Evolutionary conservation across 1,140 invertebrate species (phyloP).

Genomic region (Asbolus verrucosus): DNA sequence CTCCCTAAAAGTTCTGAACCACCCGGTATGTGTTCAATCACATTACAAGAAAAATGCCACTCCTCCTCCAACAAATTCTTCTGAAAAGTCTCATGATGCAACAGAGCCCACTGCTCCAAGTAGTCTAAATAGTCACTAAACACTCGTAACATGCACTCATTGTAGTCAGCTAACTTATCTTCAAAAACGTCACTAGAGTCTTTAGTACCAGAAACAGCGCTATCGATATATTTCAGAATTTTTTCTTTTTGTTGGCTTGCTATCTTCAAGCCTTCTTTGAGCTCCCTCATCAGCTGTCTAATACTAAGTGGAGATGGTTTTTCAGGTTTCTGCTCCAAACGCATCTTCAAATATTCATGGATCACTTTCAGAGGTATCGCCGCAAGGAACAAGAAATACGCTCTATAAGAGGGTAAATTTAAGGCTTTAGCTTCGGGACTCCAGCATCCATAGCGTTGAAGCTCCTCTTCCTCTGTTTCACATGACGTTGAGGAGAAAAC

Average conservation of each 20-base stretch:
- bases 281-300: slow-evolving; percentile 87
- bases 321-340: slow-evolving; percentile 85
- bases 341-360: slow-evolving; percentile 87
- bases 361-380: slow-evolving; percentile 87
- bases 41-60: slow-evolving; percentile 80
- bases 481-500: slow-evolving; percentile 55
- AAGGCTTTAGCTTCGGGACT: slow-evolving; percentile 80
- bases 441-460: slow-evolving; percentile 80
- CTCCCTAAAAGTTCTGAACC: slow-evolving; percentile 76
- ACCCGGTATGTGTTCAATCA: slow-evolving; percentile 77
- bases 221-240: slow-evolving; percentile 77
- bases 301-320: slow-evolving; percentile 88
- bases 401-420: slow-evolving; percentile 84
- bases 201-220: slow-evolving; percentile 67
- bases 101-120: slow-evolving; percentile 78
- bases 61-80: slow-evolving; percentile 86
- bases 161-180: slow-evolving; percentile 75
- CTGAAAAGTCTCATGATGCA: slow-evolving; percentile 77
- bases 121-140: slow-evolving; percentile 79
- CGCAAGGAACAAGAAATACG: slow-evolving; percentile 86
- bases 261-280: slow-evolving; percentile 86
- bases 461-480: slow-evolving; percentile 66
- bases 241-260: slow-evolving; percentile 82
- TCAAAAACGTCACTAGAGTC: slow-evolving; percentile 66
- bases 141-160: slow-evolving; percentile 76